Percentiles rank a stretch among this genome's conserved stretches.
Evolutionary conservation across 2,113 vertebrate species (phyloP).

Genomic region (Ciconia boyciana): DNA sequence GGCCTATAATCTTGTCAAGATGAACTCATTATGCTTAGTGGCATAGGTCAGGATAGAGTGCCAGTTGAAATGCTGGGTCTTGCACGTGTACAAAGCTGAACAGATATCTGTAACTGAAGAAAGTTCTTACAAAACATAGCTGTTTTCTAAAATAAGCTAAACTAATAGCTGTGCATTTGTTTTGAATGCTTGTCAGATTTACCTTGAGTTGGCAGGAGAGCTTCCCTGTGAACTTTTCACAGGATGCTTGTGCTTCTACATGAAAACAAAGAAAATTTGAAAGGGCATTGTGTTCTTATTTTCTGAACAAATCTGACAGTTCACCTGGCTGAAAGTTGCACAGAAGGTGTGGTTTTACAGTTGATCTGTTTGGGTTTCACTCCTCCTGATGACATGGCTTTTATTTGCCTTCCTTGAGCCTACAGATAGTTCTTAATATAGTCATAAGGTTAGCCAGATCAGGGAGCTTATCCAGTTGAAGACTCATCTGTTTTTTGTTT

Average conservation of each 20-base stretch:
- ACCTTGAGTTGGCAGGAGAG: not conserved
- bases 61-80: not conserved
- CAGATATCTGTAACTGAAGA: not conserved
- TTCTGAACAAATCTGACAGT: not conserved
- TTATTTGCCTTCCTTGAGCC: not conserved
- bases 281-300: not conserved
- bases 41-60: not conserved
- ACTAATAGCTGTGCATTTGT: not conserved
- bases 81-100: not conserved
- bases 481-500: not conserved
- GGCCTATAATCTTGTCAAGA: conserved; percentile 27
- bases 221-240: not conserved
- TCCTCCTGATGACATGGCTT: not conserved
- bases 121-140: not conserved
- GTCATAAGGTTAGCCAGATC: not conserved
- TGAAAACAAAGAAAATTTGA: not conserved
- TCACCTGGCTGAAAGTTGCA: not conserved
- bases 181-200: not conserved
- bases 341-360: not conserved
- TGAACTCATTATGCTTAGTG: not conserved
- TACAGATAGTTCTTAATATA: not conserved
- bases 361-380: not conserved
- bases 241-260: not conserved
- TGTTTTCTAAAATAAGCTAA: not conserved
- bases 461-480: not conserved